phyloP scores from a whole-genome alignment of 2,113 vertebrate species.

The Notechis scutatus region DNA sequence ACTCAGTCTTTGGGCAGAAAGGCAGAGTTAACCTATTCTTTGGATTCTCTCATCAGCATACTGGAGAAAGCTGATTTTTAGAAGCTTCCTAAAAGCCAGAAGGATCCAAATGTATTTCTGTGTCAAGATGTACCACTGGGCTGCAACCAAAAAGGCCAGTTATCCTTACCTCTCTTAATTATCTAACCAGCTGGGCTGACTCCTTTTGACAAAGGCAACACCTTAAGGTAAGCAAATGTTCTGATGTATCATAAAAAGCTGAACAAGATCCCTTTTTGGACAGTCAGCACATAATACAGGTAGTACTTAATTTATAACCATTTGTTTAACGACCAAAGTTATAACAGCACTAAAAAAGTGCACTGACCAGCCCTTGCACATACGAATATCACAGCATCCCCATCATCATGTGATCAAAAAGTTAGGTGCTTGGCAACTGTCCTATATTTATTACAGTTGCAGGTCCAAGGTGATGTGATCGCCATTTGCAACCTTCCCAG shows the following conservation, averaged over 20 bases:
- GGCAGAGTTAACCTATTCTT: too few relatives aligned
- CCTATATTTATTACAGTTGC: not conserved
- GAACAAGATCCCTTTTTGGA: not conserved
- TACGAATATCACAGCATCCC: not conserved
- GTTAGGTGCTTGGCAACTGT: not conserved
- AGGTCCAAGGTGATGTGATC: not conserved
- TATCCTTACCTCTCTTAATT: not conserved
- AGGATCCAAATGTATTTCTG: not conserved
- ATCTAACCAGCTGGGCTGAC: not conserved
- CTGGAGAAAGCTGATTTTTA: not conserved
- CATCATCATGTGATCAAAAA: not conserved
- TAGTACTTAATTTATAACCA: not conserved
- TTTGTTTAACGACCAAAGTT: not conserved
- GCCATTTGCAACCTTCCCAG: not conserved
- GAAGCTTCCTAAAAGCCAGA: not conserved
- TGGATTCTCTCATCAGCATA: too few relatives aligned
- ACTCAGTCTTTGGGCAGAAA: too few relatives aligned
- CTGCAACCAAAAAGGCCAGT: not conserved
- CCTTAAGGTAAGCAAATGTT: not conserved
- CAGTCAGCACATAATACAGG: not conserved
- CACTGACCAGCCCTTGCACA: not conserved
- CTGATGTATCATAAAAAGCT: not conserved
- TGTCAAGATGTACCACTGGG: not conserved
- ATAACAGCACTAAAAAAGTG: not conserved
- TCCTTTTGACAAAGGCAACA: not conserved